Evolutionary conservation across 2,888 invertebrate genomes (phyloP), one percentile per base, ranked within the genome.

Genomic region (Philopedon plagiatum): DNA sequence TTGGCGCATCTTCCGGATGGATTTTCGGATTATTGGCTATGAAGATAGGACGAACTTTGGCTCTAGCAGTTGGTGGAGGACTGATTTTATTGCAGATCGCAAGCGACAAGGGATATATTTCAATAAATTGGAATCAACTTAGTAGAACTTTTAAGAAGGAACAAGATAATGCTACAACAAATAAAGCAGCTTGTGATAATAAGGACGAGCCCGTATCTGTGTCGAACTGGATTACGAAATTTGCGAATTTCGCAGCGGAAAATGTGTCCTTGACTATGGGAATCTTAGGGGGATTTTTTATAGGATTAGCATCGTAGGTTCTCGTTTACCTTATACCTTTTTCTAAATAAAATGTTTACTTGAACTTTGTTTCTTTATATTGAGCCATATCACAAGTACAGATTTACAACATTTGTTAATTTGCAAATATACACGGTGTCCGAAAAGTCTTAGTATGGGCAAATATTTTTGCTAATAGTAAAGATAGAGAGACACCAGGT

Each of bases 281-380:
- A 21, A 41, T 74, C n/a, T 46, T 74, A 19, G 74, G 74, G 8
- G 74, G 74, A 34, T 74, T 74, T 63, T 51, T 71, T 11, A 62
- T 74, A 26, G 74, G 74, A 13, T 37, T 74, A 34, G 70, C 70
- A 58, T 64, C 64, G 5, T 64, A 46, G 21, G 4, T n/a, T 23
- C n/a, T 23, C 23, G 7, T 18, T 19, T 44, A 19, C 44, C 9
- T 44, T 44, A 44, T 19, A 34, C 8, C 1, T 13, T 11, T 13
- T 39, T 39, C 15, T 39, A 1, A 39, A 39, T 39, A 39, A 39
- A 39, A 13, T 13, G 1, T 39, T 39, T n/a, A 39, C 15, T 39
- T n/a, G n/a, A n/a, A n/a, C n/a, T n/a, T n/a, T n/a, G n/a, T n/a
- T n/a, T n/a, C n/a, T n/a, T n/a, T n/a, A n/a, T n/a, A n/a, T n/a